Evolutionary conservation across 2,797 vertebrate species (phyloP), one percentile per base, ranked within the genome.

Genomic region (Delichon dasypus): DNA sequence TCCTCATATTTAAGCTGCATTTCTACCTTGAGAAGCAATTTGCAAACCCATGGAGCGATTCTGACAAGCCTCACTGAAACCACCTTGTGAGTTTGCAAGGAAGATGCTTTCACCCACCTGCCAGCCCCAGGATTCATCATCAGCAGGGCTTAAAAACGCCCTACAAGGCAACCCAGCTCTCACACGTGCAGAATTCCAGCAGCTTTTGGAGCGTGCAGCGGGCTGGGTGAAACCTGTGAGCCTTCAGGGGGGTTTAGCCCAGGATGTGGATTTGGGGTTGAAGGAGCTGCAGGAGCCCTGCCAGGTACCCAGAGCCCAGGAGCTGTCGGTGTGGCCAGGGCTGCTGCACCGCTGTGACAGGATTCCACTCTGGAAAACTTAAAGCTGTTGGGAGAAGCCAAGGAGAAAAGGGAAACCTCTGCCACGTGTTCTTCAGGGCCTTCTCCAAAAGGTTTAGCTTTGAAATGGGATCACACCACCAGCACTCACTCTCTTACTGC

Each of bases 21-120:
- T 93, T 60, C 83, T 47, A 79, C 90, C 93, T 93, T 82, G 90
- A 65, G 32, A 90, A 90, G 74, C 77, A 84, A 90, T 90, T n/a
- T 94, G 68, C 80, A 73, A 88, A 70, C 26, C 34, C 77, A 36
- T 12, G 0, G 80, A 64, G 60, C 4, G 2, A 44, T 27, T 40
- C 71, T n/a, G 83, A 71, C 42, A 42, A 73, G 67, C 74, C 68
- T 74, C 42, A 7, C 53, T n/a, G 83, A 74, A 74, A 80, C 14
- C 73, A 40, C 47, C 7, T 1, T 26, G 68, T 0, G 42, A 65
- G 54, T 38, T 58, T n/a, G 67, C 67, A 34, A 11, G 72, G 5
- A 53, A 40, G 72, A 80, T 14, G 36, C 50, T 72, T 58, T 53
- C 20, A 54, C 51, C 16, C 23, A 21, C 44, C 47, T 34, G 84